phyloP scores from a whole-genome alignment of 2,888 invertebrate genomes.

The Drosophila peninsularis region DNA sequence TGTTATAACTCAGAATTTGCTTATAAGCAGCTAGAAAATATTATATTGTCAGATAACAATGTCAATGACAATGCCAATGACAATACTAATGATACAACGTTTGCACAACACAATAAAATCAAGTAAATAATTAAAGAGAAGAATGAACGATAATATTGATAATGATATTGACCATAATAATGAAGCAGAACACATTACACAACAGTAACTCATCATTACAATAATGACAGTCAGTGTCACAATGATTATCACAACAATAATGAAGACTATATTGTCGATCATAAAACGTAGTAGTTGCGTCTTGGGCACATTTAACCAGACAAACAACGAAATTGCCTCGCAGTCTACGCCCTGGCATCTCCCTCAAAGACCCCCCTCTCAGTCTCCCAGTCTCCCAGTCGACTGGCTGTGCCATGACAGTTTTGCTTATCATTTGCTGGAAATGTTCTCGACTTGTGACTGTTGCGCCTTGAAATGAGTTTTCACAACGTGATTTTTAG shows the following conservation, averaged over 20 bases:
- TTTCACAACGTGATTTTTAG: constrained; percentile 55
- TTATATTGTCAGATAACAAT: not conserved
- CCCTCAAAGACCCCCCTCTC: not conserved
- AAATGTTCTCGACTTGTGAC: constrained; percentile 56
- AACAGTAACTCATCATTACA: not conserved
- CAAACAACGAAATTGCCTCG: constrained; percentile 23
- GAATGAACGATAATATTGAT: constrained; percentile 22
- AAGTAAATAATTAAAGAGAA: not conserved
- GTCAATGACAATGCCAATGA: not conserved
- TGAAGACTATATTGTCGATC: constrained; percentile 48
- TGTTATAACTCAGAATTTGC: too few species aligned
- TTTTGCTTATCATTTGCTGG: constrained; percentile 76
- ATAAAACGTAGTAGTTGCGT: constrained; percentile 57
- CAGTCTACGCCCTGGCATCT: constrained; percentile 12
- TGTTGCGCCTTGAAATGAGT: constrained; percentile 43
- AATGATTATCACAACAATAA: constrained; percentile 14
- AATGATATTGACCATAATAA: constrained; percentile 48
- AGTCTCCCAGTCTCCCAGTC: not conserved
- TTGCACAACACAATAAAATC: not conserved
- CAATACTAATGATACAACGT: not conserved
- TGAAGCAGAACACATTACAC: not conserved
- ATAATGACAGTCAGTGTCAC: not conserved
- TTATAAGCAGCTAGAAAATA: not conserved
- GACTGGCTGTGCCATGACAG: constrained; percentile 59
- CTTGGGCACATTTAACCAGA: constrained; percentile 63